Percentiles rank a stretch among this genome's conserved stretches.
Conservation (phyloP, 2,888 invertebrate species). For the Dynastes grantii region DNA sequence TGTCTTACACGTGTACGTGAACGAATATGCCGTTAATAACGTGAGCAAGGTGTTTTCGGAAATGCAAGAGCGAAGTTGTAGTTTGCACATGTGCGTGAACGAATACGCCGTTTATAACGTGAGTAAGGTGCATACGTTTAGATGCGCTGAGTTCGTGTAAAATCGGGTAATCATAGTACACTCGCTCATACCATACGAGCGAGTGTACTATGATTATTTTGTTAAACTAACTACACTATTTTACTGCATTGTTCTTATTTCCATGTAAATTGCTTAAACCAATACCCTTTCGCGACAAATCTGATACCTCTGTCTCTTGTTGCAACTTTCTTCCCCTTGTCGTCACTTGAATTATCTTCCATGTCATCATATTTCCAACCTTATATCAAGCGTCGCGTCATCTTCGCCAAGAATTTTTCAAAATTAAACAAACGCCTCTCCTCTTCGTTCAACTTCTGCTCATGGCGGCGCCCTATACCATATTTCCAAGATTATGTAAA, state of each 20-base stretch:
- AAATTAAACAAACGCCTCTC: conserved; percentile 19
- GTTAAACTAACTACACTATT: too few relatives aligned
- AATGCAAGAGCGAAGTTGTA: too few relatives aligned
- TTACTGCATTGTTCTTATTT: background rate
- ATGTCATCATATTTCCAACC: background rate
- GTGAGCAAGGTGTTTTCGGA: too few relatives aligned
- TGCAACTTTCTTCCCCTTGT: background rate
- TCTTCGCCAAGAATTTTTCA: background rate
- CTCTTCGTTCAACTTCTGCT: conserved; percentile 3
- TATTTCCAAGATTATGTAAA: conserved; percentile 34
- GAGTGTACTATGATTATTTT: too few relatives aligned
- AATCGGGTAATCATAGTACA: too few relatives aligned
- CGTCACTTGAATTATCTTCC: background rate
- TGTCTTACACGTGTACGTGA: too few relatives aligned
- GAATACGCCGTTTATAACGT: too few relatives aligned
- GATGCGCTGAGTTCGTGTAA: too few relatives aligned
- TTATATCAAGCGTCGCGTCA: background rate
- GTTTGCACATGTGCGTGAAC: too few relatives aligned
- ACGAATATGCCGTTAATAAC: too few relatives aligned
- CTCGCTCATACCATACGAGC: too few relatives aligned
- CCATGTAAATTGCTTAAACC: background rate
- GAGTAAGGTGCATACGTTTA: too few relatives aligned
- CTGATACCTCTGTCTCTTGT: background rate
- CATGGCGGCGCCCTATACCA: background rate
- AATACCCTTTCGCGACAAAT: background rate